Evolutionary conservation across 1,140 invertebrate species (phyloP), one percentile per base, ranked within the genome.

Genomic region (Zaprionus ghesquierei): DNA sequence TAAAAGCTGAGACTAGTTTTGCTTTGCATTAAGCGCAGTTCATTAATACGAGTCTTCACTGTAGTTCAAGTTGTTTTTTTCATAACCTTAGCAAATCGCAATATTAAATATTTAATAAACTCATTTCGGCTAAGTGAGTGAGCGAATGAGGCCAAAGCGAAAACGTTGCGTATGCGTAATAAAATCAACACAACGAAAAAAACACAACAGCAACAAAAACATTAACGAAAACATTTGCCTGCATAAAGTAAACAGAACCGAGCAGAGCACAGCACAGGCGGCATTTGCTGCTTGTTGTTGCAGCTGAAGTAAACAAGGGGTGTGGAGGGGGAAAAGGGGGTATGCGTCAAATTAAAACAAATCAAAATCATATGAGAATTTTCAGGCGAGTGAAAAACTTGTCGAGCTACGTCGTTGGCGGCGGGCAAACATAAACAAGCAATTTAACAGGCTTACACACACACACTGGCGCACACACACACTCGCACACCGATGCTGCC

Each of bases 361-460:
- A 89, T 87, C 82, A 87, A 87, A 87, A 89, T 89, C 84, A 79
- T 75, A 87, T 87, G 72, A 87, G 79, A 70, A 81, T 85, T 85
- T 85, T 85, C 81, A 85, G 86, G 82, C 69, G 72, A 77, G 73
- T 74, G 84, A 49, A 61, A 49, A 51, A 68, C 46, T 50, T 69
- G 60, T 56, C 31, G 35, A 15, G n/a, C n/a, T n/a, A n/a, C 35
- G 35, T 2, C 35, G n/a, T 41, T 41, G 35, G n/a, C n/a, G 60
- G 70, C 66, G 50, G 68, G 79, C 77, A 81, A 86, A 89, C 76
- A 89, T 87, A 87, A 87, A 87, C 84, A 87, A 87, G 84, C 82
- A 87, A 87, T 87, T 87, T 87, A 86, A 86, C 82, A 86, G 79
- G 75, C 82, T 87, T 77, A 75, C 71, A 33, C 60, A 65, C 77